phyloP scores from a whole-genome alignment of 2,113 vertebrate genomes.

The Python bivittatus region DNA sequence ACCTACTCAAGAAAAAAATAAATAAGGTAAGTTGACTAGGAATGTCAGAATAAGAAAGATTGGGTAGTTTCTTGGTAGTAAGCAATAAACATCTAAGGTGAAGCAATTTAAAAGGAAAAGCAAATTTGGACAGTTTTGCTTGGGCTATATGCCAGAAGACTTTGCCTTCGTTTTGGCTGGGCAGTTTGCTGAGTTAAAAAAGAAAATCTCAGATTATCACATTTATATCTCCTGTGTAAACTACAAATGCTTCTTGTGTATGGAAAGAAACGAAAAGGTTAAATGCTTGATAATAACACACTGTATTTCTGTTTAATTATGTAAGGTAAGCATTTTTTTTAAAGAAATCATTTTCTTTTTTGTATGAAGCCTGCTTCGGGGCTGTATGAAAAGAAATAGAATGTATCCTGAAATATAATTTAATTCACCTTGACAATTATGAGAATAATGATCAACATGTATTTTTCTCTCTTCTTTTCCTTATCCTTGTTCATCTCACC shows the following conservation, averaged over 20 bases:
- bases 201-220: conserved; percentile 15
- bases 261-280: conserved; percentile 12
- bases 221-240: conserved; percentile 39
- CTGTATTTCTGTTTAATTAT: conserved; percentile 47
- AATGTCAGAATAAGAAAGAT: not conserved
- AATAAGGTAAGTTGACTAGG: not conserved
- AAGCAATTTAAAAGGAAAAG: not conserved
- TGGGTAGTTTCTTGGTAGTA: not conserved
- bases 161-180: not conserved
- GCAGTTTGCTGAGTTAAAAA: conserved; percentile 5
- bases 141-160: too few relatives aligned
- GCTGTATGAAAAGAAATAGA: conserved; percentile 14
- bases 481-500: not conserved
- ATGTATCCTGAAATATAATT: not conserved
- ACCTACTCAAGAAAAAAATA: not conserved
- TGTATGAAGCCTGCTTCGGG: conserved; percentile 40
- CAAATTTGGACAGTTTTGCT: not conserved
- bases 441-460: not conserved
- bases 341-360: not conserved
- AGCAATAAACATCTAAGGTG: not conserved
- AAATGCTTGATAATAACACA: conserved; percentile 37
- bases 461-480: not conserved
- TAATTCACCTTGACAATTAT: not conserved
- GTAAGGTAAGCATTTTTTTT: conserved; percentile 48
- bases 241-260: not conserved